Evolutionary conservation across 2,797 vertebrate species (phyloP), one percentile per base, ranked within the genome.

Genomic region (Sebastiscus albofasciatus): DNA sequence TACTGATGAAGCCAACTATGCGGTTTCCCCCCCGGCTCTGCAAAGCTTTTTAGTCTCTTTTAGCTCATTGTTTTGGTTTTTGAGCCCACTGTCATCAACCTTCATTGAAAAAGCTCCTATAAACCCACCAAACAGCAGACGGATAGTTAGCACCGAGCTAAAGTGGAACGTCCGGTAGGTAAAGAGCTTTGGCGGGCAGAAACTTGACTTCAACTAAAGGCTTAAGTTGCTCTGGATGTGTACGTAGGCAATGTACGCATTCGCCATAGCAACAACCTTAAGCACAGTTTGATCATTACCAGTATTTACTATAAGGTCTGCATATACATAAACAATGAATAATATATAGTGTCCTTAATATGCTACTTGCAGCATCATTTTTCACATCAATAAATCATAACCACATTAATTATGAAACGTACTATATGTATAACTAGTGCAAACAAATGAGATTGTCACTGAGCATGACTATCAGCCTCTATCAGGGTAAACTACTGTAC

Each of bases 331-430:
- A 14, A 34, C n/a, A 42, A 80, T 86, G 39, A 74, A 80, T 85
- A 60, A 85, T 80, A 39, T 52, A 22, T 54, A 49, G 8, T 59
- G 6, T 62, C 4, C 33, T 83, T 81, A 67, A 72, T 52, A 33
- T 75, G 55, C 58, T 52, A 59, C 67, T 56, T 74, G 65, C 70
- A 62, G 66, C 31, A 31, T 64, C 24, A 24, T 84, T 75, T 77
- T 66, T 14, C 13, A 8, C 72, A 84, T 87, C 2, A 84, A 87
- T 85, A 83, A 87, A 75, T 65, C 24, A 88, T 67, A 6, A n/a
- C 8, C 16, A 26, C 70, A 71, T 89, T 16, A 78, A 86, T 75
- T 68, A 86, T 88, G 33, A 42, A 87, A 73, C 34, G 11, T 14
- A 16, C 61, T 56, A 14, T 71, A 60, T 54, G 64, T 20, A 33